phyloP scores from a whole-genome alignment of 2,113 vertebrate species.

The Platycercus adscitus region DNA sequence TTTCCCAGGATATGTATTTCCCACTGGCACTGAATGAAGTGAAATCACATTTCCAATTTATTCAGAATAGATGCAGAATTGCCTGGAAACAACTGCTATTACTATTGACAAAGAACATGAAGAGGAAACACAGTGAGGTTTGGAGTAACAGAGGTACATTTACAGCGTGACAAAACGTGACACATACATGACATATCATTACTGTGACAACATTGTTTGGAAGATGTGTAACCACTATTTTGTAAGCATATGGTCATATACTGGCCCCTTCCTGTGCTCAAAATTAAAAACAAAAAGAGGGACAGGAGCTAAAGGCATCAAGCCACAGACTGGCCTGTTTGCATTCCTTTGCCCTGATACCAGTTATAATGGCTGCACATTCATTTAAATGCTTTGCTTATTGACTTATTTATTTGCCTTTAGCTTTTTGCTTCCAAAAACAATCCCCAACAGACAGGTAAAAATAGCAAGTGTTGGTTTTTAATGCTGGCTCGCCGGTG shows the following conservation, averaged over 20 bases:
- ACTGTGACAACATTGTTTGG: background rate
- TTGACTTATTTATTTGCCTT: background rate
- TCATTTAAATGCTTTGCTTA: constrained; percentile 13
- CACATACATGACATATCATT: background rate
- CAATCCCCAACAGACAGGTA: background rate
- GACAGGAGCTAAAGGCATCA: background rate
- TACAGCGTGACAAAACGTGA: background rate
- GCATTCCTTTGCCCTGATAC: constrained; percentile 42
- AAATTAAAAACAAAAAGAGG: constrained; percentile 24
- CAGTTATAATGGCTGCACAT: background rate
- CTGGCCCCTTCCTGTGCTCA: constrained; percentile 7
- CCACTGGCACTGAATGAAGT: background rate
- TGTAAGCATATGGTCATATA: constrained; percentile 14
- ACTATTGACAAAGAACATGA: background rate
- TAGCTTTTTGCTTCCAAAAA: background rate
- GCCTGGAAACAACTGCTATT: background rate
- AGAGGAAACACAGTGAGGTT: background rate
- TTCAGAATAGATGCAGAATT: background rate
- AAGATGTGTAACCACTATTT: background rate
- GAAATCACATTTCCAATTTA: background rate
- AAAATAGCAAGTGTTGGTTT: background rate
- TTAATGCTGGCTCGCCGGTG: background rate
- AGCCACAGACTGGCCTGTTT: background rate
- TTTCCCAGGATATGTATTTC: background rate
- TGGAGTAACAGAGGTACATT: background rate